These are phyloP conservation scores for Callionymus lyra DNA, from an alignment of 2,113 vertebrate genomes.

Conservation along the genomic window DNA sequence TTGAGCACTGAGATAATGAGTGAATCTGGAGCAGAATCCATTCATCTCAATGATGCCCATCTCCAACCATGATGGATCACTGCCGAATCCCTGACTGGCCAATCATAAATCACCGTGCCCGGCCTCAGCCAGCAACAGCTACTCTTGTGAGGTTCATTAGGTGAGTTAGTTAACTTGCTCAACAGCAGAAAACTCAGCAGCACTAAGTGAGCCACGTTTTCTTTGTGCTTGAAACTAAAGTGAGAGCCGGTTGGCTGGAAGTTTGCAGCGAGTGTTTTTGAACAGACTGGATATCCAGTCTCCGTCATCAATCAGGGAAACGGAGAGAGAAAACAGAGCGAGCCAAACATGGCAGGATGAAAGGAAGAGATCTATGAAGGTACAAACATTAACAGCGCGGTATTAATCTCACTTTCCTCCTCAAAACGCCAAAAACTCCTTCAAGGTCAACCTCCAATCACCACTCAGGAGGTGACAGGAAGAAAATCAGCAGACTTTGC, in stretches of 20 bases:
- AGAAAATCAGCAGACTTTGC: constrained; percentile 23
- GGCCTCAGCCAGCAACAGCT: constrained; percentile 12
- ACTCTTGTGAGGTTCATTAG: constrained; percentile 17
- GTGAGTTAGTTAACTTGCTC: constrained; percentile 13
- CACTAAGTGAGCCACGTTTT: not conserved
- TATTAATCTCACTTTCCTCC: constrained; percentile 43
- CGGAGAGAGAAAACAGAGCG: constrained; percentile 9
- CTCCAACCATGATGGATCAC: constrained; percentile 39
- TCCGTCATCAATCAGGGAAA: constrained; percentile 29
- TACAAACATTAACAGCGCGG: constrained; percentile 35
- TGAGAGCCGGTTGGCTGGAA: constrained; percentile 13
- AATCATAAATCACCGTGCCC: constrained; percentile 36
- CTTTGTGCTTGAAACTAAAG: constrained; percentile 9
- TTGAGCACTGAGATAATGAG: constrained; percentile 32
- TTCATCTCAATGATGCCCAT: constrained; percentile 51
- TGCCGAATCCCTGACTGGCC: constrained; percentile 22
- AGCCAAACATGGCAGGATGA: constrained; percentile 7
- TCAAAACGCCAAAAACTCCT: constrained; percentile 29
- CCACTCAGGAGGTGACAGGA: not conserved
- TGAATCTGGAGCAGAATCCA: constrained; percentile 29
- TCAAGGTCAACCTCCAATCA: constrained; percentile 40
- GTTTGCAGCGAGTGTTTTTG: constrained; percentile 23
- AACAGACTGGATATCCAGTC: constrained; percentile 15
- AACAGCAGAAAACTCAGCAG: constrained; percentile 11
- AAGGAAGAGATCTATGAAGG: constrained; percentile 37